A percentile compares a stretch with the other conserved stretches of the same genome.
Conservation (phyloP, 2,113 vertebrate genomes). For the Callipepla californica region DNA sequence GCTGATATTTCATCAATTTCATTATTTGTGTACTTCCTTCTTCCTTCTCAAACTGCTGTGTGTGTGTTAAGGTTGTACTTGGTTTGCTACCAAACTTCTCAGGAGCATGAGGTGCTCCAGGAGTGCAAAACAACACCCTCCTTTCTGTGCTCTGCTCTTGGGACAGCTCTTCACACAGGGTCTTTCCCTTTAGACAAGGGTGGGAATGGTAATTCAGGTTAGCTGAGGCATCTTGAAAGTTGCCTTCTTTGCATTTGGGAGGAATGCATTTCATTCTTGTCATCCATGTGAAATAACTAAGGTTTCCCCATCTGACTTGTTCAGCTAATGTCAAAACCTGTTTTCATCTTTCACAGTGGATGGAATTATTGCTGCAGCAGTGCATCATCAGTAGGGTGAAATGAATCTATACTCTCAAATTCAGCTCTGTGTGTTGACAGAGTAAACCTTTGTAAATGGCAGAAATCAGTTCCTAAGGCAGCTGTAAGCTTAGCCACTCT, state of each 20-base stretch:
- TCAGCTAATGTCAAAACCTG: neutral
- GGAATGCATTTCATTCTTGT: neutral
- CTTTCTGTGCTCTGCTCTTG: neutral
- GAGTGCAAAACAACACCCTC: neutral
- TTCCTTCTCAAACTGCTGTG: neutral
- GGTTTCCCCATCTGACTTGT: neutral
- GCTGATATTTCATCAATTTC: neutral
- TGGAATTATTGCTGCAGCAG: neutral
- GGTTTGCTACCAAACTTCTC: neutral
- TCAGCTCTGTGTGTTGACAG: neutral
- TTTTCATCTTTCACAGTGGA: neutral
- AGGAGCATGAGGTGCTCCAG: neutral
- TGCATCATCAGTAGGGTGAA: rapidly evolving
- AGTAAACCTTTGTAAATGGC: neutral
- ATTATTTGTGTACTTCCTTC: rapidly evolving
- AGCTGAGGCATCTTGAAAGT: neutral
- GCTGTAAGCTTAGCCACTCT: neutral
- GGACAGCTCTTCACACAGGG: neutral
- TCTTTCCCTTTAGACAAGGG: neutral
- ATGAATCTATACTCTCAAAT: neutral
- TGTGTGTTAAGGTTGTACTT: neutral
- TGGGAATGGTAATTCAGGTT: too few relatives aligned
- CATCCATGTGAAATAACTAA: neutral
- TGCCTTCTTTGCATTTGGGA: neutral
- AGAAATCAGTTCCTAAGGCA: neutral